Evolutionary conservation across 2,113 vertebrate genomes (phyloP), one percentile per base, ranked within the genome.

Genomic region (Crocuta crocuta): DNA sequence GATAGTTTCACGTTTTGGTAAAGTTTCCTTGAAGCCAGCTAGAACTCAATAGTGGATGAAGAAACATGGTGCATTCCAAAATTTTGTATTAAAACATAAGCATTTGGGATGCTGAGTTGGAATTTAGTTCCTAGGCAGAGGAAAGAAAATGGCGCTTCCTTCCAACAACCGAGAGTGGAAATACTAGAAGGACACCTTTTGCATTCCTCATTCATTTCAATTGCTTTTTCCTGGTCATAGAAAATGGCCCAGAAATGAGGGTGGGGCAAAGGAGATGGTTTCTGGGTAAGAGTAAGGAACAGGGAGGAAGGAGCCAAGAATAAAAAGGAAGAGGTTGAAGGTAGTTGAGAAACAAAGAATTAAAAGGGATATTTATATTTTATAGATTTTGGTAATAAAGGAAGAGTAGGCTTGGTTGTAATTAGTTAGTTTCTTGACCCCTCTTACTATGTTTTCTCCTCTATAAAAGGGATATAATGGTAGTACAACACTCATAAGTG

Each of bases 51-150:
- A 63, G n/a, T 5, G 5, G 82, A 53, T 43, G 73, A 95, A 43
- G 7, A 65, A 19, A 33, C 19, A 24, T n/a, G 13, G 33, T 10
- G 28, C 11, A 3, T 28, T 10, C 26, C 33, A 24, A 68, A 79
- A 21, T 91, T 71, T 45, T 91, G 0, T 68, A 3, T 39, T 74
- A 13, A 58, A 45, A 70, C n/a, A 9, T n/a, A 66, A 50, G 17
- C 4, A 0, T 81, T 92, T 92, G 58, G 48, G 63, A 76, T 50
- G n/a, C 53, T 55, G 48, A 76, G 19, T 23, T 39, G 66, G 70
- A 76, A 82, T 88, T 79, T 91, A 91, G 71, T 94, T 95, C 31
- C 71, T 89, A 9, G 82, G 8, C 31, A 85, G 78, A 94, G 50
- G 66, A 81, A 91, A 90, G 50, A 94, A 87, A 89, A 84, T 70